These are phyloP conservation scores for Thecocarcelia acutangulata DNA, from an alignment of 2,888 invertebrate species.

Conservation along the genomic window DNA sequence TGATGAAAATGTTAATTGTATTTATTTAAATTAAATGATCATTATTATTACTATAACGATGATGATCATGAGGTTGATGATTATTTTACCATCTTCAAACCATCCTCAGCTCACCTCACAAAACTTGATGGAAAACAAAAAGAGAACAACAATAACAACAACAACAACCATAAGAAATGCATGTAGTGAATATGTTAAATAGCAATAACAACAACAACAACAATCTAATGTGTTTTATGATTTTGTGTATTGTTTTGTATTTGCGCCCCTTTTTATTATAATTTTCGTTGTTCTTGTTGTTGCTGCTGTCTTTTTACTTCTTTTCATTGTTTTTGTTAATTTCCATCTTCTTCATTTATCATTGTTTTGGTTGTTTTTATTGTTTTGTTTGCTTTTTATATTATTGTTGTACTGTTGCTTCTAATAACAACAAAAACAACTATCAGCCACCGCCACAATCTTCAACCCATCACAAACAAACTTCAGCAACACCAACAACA, in stretches of 20 bases:
- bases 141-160: conserved; percentile 1
- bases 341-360: conserved; percentile 45
- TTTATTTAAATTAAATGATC: conserved; percentile 1
- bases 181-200: conserved; percentile 35
- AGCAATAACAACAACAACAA: conserved; percentile 56
- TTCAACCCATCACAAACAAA: no score
- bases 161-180: conserved; percentile 23
- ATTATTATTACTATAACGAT: conserved; percentile 10
- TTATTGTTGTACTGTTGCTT: conserved; percentile 58
- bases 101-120: conserved; percentile 16
- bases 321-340: conserved; percentile 17
- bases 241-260: conserved; percentile 58
- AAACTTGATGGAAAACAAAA: background rate
- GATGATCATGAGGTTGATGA: conserved; percentile 20
- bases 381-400: conserved; percentile 30
- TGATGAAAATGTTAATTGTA: conserved; percentile 6
- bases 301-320: background rate
- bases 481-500: conserved; percentile 1
- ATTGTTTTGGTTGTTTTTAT: conserved; percentile 27
- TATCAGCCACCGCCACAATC: no score
- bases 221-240: conserved; percentile 57
- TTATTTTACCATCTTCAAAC: conserved; percentile 12
- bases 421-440: conserved; percentile 29
- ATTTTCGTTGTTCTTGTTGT: conserved; percentile 28
- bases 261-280: conserved; percentile 27